Conservation (phyloP, 2,888 invertebrate genomes). For the Sarcophaga rosellei region DNA sequence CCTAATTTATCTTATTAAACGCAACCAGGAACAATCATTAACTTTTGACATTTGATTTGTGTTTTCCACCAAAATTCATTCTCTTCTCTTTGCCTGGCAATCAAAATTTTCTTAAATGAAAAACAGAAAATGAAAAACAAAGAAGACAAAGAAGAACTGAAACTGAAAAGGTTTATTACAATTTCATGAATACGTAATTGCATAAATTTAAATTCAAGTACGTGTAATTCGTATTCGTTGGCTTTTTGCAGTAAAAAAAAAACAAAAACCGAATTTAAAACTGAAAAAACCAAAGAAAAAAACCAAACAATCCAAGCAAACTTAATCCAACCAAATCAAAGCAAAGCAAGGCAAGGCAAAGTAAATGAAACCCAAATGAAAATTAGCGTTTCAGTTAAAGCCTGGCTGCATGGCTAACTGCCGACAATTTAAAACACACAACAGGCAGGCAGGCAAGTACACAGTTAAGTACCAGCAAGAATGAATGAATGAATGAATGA, state of each 20-base stretch:
- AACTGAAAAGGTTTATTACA: not conserved
- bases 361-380: constrained; percentile 17
- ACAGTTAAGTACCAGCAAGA: constrained; percentile 6
- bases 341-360: not conserved
- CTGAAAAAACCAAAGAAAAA: not conserved
- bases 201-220: constrained; percentile 48
- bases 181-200: constrained; percentile 54
- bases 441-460: too few relatives aligned
- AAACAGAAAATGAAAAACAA: not conserved
- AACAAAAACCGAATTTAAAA: not conserved
- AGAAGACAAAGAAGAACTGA: too few relatives aligned
- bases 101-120: constrained; percentile 35
- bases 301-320: not conserved
- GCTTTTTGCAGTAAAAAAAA: not conserved
- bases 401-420: constrained; percentile 42
- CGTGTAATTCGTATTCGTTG: too few relatives aligned
- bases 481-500: constrained; percentile 25
- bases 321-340: not conserved
- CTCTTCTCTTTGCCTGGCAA: constrained; percentile 9
- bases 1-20: constrained; percentile 16
- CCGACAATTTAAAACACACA: too few relatives aligned
- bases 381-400: constrained; percentile 47
- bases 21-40: not conserved
- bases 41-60: not conserved
- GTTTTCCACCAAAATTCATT: constrained; percentile 17